A percentile compares a stretch with the other conserved stretches of the same genome.
These are phyloP conservation scores for Synanthedon tipuliformis DNA, from an alignment of 2,888 invertebrate genomes.

Conservation along the genomic window DNA sequence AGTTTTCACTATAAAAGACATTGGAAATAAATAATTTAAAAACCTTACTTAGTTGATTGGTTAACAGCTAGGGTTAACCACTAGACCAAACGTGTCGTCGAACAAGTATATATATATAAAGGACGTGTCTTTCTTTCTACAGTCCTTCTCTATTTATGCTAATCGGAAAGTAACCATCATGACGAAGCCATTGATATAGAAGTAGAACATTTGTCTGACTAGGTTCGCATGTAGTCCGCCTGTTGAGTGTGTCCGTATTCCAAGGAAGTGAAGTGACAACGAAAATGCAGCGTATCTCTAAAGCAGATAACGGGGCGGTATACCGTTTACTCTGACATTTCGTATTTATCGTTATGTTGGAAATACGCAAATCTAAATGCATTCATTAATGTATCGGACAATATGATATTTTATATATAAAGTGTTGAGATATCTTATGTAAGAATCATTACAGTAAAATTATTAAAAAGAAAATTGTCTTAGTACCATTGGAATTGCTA, in stretches of 20 bases:
- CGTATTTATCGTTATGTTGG: conserved; percentile 15
- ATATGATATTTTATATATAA: too few species aligned
- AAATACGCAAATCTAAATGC: conserved; percentile 11
- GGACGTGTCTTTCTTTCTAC: too few species aligned
- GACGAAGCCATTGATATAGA: neutral
- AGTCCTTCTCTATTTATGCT: neutral
- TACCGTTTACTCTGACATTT: conserved; percentile 44
- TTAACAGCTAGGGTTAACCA: too few species aligned
- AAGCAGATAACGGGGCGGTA: conserved; percentile 34
- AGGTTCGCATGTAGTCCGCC: neutral
- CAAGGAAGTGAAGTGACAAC: conserved; percentile 14
- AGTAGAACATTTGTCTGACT: neutral
- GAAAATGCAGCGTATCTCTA: conserved; percentile 20
- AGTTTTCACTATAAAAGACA: too few species aligned
- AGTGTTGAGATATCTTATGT: too few species aligned
- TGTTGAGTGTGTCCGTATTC: neutral
- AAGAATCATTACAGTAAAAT: too few species aligned
- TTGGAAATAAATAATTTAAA: too few species aligned
- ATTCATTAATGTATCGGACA: conserved; percentile 4
- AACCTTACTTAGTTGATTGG: too few species aligned
- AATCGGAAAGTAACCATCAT: neutral
- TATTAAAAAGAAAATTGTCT: too few species aligned
- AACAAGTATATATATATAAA: too few species aligned
- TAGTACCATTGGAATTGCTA: too few species aligned
- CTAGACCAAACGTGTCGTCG: too few species aligned